Evolutionary conservation across 2,797 vertebrate genomes (phyloP), one percentile per base, ranked within the genome.

Genomic region (Enteromius fasciolatus): DNA sequence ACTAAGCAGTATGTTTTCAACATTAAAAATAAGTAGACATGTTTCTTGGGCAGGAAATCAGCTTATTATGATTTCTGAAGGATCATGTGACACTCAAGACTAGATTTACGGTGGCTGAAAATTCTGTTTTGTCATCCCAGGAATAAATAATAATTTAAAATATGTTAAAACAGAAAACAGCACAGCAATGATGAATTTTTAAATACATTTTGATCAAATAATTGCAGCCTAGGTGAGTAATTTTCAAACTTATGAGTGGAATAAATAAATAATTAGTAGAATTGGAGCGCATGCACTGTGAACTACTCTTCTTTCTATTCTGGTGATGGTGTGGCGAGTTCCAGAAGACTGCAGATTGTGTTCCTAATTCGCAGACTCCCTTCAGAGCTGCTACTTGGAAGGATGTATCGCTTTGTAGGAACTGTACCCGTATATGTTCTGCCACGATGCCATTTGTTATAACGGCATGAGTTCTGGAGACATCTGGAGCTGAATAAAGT

Each of bases 331-430:
- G 23, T 17, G 28, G 12, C 0, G 3, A 68, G 66, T 80, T 80
- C 50, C 48, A 69, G 64, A 80, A 70, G 5, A 80, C 66, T 44
- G 50, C 33, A 69, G 66, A 59, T 80, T 80, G 48, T 80, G 64
- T 28, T 69, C 64, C 66, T 46, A 61, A 63, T 77, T 50, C 23
- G 0, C 44, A 9, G 41, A 66, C 76, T 66, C 61, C 63, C 63
- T 78, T 67, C 61, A 50, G 44, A 66, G 54, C 48, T 63, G 20
- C 11, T 23, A 18, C 68, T 48, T 63, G 25, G 68, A 79, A 79
- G 17, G 36, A 46, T 46, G 50, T 20, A 63, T 68, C 8, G 3
- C 61, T 76, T 76, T 75, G 61, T 52, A 76, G 17, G 18, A 41
- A 57, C 50, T 57, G 23, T 50, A 36, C 36, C 36, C 11, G n/a